Evolutionary conservation across 2,113 vertebrate genomes (phyloP).

Genomic region (Thermophis baileyi): DNA sequence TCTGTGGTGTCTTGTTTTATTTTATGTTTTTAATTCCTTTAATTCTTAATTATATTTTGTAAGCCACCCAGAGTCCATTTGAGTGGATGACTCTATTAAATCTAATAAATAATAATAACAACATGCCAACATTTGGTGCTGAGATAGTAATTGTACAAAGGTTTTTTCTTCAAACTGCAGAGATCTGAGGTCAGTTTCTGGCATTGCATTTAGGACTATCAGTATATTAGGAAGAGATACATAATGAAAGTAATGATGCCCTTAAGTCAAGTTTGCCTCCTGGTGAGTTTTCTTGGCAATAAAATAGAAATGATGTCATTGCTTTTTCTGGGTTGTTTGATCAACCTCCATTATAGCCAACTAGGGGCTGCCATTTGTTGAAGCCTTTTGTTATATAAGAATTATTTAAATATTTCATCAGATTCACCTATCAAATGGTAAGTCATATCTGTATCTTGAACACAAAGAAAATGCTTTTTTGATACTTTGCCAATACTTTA

Average conservation of each 20-base stretch:
- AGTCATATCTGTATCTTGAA: neutral
- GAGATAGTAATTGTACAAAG: neutral
- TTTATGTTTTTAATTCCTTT: neutral
- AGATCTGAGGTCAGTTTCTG: neutral
- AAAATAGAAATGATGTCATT: neutral
- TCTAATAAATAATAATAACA: neutral
- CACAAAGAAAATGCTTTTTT: neutral
- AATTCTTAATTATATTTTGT: neutral
- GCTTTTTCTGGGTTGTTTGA: neutral
- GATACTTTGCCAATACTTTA: neutral
- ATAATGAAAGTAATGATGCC: neutral
- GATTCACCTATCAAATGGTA: neutral
- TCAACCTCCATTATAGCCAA: neutral
- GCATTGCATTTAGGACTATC: neutral
- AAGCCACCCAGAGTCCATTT: neutral
- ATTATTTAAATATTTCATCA: neutral
- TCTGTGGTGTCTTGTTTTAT: neutral
- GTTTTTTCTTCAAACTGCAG: neutral
- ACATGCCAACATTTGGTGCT: neutral
- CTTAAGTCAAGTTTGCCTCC: neutral
- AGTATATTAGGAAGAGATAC: neutral
- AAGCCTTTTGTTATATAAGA: neutral
- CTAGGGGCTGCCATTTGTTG: neutral
- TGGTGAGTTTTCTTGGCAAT: neutral
- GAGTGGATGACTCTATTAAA: neutral